A percentile compares a stretch with the other conserved stretches of the same genome.
phyloP scores from a whole-genome alignment of 2,113 vertebrate species.

The Rhipidura dahli region DNA sequence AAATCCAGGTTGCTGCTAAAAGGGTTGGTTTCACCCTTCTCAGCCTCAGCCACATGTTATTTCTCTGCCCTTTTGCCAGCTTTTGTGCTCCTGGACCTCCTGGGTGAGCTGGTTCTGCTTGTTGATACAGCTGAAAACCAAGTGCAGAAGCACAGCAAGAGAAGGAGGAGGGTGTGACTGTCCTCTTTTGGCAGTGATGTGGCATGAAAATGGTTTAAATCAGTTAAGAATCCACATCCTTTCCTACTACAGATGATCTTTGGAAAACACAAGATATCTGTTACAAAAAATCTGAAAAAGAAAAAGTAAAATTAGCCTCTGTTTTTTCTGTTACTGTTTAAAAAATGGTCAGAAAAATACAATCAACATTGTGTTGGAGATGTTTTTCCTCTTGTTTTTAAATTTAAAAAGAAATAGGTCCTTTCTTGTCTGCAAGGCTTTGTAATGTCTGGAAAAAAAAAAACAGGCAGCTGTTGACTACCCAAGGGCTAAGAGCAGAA shows the following conservation, averaged over 20 bases:
- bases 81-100: neutral
- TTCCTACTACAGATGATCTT: neutral
- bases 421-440: neutral
- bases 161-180: neutral
- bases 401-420: neutral
- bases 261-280: neutral
- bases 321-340: neutral
- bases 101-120: neutral
- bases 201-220: neutral
- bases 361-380: neutral
- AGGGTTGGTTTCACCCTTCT: neutral
- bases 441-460: neutral
- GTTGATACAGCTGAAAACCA: neutral
- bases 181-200: neutral
- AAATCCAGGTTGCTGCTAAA: neutral
- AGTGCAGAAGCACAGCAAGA: neutral
- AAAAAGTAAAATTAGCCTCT: neutral
- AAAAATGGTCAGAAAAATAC: neutral
- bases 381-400: neutral
- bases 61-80: neutral
- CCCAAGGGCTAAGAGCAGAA: neutral
- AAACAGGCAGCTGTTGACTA: neutral
- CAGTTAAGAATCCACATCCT: neutral
- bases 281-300: neutral
- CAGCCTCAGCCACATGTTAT: neutral